Percentiles rank a stretch among this genome's conserved stretches.
These are phyloP conservation scores for Phoxinus phoxinus DNA, from an alignment of 2,113 vertebrate species.

Conservation along the genomic window DNA sequence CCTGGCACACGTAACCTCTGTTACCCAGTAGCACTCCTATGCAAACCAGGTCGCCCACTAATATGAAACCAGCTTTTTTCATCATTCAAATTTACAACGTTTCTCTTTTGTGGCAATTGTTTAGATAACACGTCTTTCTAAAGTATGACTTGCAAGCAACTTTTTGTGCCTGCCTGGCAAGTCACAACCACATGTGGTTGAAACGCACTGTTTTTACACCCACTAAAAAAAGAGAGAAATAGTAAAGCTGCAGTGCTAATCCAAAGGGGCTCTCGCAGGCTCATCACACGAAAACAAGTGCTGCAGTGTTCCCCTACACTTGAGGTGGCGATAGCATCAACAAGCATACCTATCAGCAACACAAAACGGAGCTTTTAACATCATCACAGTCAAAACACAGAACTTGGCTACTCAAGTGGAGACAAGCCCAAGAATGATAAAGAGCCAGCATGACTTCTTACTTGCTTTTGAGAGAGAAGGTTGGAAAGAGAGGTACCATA, in stretches of 20 bases:
- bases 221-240: slow-evolving; percentile 11
- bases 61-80: slow-evolving; percentile 18
- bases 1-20: slow-evolving; percentile 25
- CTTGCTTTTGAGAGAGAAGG: slow-evolving; percentile 3
- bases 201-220: background rate
- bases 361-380: slow-evolving; percentile 4
- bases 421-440: slow-evolving; percentile 52
- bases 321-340: slow-evolving; percentile 49
- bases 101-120: background rate
- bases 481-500: background rate
- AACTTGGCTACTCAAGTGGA: slow-evolving; percentile 44
- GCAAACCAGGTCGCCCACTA: slow-evolving; percentile 29
- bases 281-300: slow-evolving; percentile 25
- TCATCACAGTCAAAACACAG: slow-evolving; percentile 58
- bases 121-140: slow-evolving; percentile 19
- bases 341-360: slow-evolving; percentile 42
- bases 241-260: background rate
- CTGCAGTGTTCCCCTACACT: slow-evolving; percentile 4
- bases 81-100: background rate
- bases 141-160: background rate
- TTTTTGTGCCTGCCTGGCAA: background rate
- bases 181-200: slow-evolving; percentile 32
- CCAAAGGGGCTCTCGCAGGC: background rate
- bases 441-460: slow-evolving; percentile 19
- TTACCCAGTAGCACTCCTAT: slow-evolving; percentile 17